phyloP scores from a whole-genome alignment of 2,888 invertebrate species.

The Drosophila lacicola region DNA sequence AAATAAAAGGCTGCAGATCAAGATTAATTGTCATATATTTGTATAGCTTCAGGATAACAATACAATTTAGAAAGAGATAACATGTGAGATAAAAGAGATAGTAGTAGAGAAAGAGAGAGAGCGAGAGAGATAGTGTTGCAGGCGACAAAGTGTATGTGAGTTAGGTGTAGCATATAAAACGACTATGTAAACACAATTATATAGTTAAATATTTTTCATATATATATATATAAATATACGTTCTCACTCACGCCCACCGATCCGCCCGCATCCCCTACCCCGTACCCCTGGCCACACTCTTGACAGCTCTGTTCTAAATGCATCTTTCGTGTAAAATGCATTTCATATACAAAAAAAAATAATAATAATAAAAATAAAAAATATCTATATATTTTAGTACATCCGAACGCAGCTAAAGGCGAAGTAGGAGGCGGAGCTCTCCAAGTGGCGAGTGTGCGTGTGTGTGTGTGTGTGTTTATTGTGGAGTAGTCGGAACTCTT shows the following conservation, averaged over 20 bases:
- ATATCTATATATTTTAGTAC: conserved; percentile 12
- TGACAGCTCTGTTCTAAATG: conserved; percentile 36
- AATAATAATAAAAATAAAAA: conserved; percentile 13
- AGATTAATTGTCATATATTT: conserved; percentile 61
- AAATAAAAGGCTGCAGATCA: neutral
- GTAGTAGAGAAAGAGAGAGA: conserved; percentile 1
- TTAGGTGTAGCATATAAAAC: conserved; percentile 24
- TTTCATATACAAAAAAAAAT: conserved; percentile 19
- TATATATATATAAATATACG: conserved; percentile 11
- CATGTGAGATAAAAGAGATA: conserved; percentile 23
- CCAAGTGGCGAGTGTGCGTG: neutral
- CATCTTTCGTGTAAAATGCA: conserved; percentile 42
- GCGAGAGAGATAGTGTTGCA: neutral
- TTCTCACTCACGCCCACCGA: conserved; percentile 5
- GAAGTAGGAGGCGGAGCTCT: neutral
- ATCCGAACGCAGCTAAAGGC: conserved; percentile 3
- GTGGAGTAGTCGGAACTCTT: neutral
- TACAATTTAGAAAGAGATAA: conserved; percentile 50
- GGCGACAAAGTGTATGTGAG: conserved; percentile 15
- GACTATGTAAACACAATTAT: conserved; percentile 41
- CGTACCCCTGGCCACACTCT: neutral
- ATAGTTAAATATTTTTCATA: conserved; percentile 35
- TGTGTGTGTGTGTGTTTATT: neutral
- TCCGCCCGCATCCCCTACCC: neutral
- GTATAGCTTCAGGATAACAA: conserved; percentile 43